These are phyloP conservation scores for Anas platyrhynchos DNA, from an alignment of 2,113 vertebrate species.

Conservation along the genomic window DNA sequence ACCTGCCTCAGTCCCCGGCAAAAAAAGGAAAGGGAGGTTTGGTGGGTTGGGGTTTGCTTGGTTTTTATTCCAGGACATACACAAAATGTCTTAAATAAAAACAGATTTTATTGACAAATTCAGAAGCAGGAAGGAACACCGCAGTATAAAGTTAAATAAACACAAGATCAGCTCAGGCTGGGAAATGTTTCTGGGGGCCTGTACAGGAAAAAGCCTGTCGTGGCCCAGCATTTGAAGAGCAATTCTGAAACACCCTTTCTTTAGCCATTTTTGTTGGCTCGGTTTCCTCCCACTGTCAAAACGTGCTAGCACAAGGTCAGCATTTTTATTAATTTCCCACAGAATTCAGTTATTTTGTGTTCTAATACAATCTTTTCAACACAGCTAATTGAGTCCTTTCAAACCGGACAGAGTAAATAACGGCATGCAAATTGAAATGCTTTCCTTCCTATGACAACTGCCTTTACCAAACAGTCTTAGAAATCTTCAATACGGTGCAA, in stretches of 20 bases:
- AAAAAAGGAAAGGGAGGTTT: neutral
- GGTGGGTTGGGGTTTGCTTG: neutral
- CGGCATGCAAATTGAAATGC: neutral
- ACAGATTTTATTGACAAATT: constrained; percentile 53
- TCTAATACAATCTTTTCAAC: constrained; percentile 1
- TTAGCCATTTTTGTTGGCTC: neutral
- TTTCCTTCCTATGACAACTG: neutral
- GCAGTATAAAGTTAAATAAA: constrained; percentile 22
- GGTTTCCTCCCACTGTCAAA: neutral
- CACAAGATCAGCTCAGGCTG: neutral
- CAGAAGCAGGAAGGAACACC: constrained; percentile 40
- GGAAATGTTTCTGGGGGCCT: neutral
- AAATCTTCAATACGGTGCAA: neutral
- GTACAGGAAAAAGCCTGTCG: neutral
- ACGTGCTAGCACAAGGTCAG: neutral
- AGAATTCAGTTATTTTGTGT: neutral
- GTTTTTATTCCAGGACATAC: constrained; percentile 36
- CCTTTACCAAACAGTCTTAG: neutral
- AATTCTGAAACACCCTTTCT: neutral
- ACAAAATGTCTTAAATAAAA: constrained; percentile 41
- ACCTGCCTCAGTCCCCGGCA: neutral
- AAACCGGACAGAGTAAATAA: neutral
- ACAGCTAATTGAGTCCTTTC: neutral
- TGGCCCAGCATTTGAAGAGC: neutral
- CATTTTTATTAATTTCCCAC: neutral